phyloP scores from a whole-genome alignment of 1,140 invertebrate genomes.

The Drosophila melanica region DNA sequence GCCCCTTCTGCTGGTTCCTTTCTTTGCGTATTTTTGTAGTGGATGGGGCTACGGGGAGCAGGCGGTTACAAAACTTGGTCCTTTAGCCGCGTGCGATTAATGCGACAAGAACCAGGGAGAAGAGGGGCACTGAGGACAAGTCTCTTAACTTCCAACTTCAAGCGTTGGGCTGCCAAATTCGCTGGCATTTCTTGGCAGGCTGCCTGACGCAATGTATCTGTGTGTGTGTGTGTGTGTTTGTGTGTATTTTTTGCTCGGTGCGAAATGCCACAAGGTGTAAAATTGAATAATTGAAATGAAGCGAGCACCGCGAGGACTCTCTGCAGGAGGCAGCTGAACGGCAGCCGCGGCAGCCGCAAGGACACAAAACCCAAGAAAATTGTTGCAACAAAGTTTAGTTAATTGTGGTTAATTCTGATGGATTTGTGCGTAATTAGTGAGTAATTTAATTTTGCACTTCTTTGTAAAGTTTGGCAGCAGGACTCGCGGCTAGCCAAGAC shows the following conservation, averaged over 20 bases:
- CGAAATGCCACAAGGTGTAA: slow-evolving; percentile 82
- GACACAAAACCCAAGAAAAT: slow-evolving; percentile 41
- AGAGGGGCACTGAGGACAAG: background rate
- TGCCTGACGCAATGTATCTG: background rate
- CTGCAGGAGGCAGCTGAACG: slow-evolving; percentile 1
- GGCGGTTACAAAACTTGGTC: slow-evolving; percentile 68
- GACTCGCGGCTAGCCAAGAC: slow-evolving; percentile 18
- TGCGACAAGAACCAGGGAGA: slow-evolving; percentile 40
- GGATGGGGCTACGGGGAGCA: slow-evolving; percentile 4
- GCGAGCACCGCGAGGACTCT: slow-evolving; percentile 38
- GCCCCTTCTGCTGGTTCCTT: background rate
- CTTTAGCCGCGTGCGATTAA: slow-evolving; percentile 72
- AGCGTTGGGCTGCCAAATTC: slow-evolving; percentile 64
- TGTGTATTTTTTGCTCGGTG: slow-evolving; percentile 45
- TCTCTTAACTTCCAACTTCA: slow-evolving; percentile 40
- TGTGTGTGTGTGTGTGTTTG: slow-evolving; percentile 20
- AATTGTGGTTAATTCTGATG: slow-evolving; percentile 84
- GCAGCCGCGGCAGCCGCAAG: slow-evolving; percentile 24
- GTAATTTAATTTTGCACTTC: slow-evolving; percentile 70
- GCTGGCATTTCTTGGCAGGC: slow-evolving; percentile 47
- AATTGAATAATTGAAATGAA: slow-evolving; percentile 84
- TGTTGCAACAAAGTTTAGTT: slow-evolving; percentile 78
- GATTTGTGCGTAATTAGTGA: slow-evolving; percentile 80
- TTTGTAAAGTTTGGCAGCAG: slow-evolving; percentile 28
- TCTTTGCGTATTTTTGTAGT: slow-evolving; percentile 25